These are phyloP conservation scores for Acromyrmex heyeri DNA, from an alignment of 1,140 invertebrate species.

Conservation along the genomic window DNA sequence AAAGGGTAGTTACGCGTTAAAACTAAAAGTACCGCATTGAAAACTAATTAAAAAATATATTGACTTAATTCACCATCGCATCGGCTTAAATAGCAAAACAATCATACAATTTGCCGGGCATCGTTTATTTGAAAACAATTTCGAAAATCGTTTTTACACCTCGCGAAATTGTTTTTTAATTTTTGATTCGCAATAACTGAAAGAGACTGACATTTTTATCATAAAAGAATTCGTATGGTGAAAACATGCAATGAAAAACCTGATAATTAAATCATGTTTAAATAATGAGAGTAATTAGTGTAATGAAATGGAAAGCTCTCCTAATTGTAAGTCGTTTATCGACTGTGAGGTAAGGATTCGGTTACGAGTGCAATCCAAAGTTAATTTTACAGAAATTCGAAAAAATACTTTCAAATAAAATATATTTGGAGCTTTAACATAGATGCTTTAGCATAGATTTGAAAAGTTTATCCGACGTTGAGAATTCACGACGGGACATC, in stretches of 20 bases:
- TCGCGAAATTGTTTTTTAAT: not conserved
- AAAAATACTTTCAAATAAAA: slow-evolving; percentile 16
- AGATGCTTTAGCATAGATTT: slow-evolving; percentile 2
- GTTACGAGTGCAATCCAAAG: not conserved
- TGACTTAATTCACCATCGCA: not conserved
- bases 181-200: not conserved
- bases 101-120: not conserved
- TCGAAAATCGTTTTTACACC: not conserved
- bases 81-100: not conserved
- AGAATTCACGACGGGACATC: not conserved
- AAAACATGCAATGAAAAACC: not conserved
- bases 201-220: not conserved
- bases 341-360: not conserved
- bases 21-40: slow-evolving; percentile 54
- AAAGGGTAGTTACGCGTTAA: slow-evolving; percentile 60
- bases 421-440: not conserved
- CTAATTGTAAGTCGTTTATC: not conserved
- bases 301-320: not conserved
- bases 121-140: not conserved
- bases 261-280: slow-evolving; percentile 18
- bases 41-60: slow-evolving; percentile 62
- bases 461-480: slow-evolving; percentile 20
- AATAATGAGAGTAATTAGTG: not conserved
- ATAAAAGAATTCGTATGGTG: not conserved
- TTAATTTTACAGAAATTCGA: not conserved